Conservation (phyloP, 2,113 vertebrate species). For the Platanista minor region DNA sequence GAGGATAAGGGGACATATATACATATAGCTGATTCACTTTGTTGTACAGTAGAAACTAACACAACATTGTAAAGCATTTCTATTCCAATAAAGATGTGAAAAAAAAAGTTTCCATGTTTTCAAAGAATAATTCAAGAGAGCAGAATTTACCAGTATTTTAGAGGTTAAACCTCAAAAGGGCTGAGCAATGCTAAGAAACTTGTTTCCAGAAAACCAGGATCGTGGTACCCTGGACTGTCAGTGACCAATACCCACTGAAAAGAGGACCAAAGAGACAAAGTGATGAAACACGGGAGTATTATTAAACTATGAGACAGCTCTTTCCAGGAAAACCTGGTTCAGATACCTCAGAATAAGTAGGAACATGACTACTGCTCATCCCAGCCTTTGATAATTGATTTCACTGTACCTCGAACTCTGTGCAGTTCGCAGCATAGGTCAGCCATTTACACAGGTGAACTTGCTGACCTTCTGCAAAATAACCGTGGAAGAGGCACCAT, state of each 20-base stretch:
- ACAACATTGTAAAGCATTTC: too few relatives aligned
- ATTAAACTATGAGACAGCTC: not conserved
- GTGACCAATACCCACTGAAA: not conserved
- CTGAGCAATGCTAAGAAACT: not conserved
- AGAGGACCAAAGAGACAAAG: not conserved
- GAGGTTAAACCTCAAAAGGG: not conserved
- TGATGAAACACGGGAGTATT: not conserved
- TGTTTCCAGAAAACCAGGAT: not conserved
- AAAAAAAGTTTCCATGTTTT: not conserved
- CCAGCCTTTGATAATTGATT: not conserved
- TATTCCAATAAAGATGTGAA: too few relatives aligned
- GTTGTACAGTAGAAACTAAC: too few relatives aligned
- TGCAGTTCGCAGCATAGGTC: not conserved
- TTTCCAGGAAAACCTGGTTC: not conserved
- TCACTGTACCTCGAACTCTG: accelerated
- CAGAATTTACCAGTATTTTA: not conserved
- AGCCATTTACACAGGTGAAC: not conserved
- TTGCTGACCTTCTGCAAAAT: not conserved
- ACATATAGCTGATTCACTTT: too few relatives aligned
- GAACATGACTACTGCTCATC: not conserved
- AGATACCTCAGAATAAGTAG: not conserved
- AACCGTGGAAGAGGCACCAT: accelerated
- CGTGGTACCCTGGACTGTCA: not conserved
- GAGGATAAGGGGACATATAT: too few relatives aligned
- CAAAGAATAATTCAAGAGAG: not conserved